A percentile compares a stretch with the other conserved stretches of the same genome.
Conservation (phyloP, 1,140 invertebrate genomes). For the Brachionus sp. region DNA sequence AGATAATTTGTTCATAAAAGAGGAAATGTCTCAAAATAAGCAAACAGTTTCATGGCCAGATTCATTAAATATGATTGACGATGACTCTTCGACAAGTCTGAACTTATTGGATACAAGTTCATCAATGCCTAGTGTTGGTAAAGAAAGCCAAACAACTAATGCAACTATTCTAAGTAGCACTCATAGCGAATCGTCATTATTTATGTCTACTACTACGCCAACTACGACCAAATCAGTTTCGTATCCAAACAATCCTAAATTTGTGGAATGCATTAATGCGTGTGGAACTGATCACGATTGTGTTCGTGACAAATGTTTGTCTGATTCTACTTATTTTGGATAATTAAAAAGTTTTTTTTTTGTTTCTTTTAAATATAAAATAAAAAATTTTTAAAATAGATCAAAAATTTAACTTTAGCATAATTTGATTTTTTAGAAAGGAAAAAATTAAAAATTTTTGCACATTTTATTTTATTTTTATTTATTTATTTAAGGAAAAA, state of each 20-base stretch:
- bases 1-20: background rate
- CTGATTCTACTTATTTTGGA: conserved; percentile 35
- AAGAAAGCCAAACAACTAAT: too few species aligned
- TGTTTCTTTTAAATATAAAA: too few species aligned
- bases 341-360: background rate
- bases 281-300: conserved; percentile 38
- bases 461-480: too few species aligned
- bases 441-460: too few species aligned
- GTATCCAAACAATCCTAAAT: conserved; percentile 28
- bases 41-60: background rate
- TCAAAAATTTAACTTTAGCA: too few species aligned
- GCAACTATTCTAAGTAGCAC: background rate
- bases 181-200: background rate
- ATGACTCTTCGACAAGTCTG: background rate
- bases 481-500: too few species aligned
- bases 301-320: conserved; percentile 20
- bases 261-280: conserved; percentile 26
- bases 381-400: too few species aligned
- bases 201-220: background rate
- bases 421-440: too few species aligned
- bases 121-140: background rate
- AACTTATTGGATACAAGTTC: background rate
- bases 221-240: conserved; percentile 4
- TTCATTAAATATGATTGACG: background rate
- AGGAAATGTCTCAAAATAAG: background rate